Evolutionary conservation across 2,797 vertebrate genomes (phyloP).

Genomic region (Loriculus beryllinus): DNA sequence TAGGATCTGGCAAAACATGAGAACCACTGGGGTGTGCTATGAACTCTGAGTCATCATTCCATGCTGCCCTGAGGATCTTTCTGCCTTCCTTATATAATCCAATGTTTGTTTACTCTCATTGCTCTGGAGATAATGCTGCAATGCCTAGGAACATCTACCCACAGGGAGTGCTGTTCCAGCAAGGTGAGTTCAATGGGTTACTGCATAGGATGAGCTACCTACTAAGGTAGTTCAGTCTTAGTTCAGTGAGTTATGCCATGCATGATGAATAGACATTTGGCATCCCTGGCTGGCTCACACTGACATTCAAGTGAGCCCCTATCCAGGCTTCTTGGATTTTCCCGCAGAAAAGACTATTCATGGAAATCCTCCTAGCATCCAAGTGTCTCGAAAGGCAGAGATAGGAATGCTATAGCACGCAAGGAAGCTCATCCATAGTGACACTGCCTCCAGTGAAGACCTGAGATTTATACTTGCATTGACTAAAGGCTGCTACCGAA

Average conservation of each 20-base stretch:
- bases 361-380: background rate
- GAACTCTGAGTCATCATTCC: constrained; percentile 40
- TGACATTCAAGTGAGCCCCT: background rate
- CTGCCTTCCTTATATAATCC: constrained; percentile 51
- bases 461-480: background rate
- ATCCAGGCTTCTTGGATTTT: background rate
- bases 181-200: constrained; percentile 36
- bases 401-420: background rate
- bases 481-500: background rate
- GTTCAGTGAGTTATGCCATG: constrained; percentile 39
- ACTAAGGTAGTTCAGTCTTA: constrained; percentile 23
- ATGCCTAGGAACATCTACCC: background rate
- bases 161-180: constrained; percentile 18
- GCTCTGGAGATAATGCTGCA: constrained; percentile 43
- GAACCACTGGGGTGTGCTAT: background rate
- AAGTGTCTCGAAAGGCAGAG: background rate
- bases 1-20: background rate
- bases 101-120: constrained; percentile 48
- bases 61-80: constrained; percentile 27
- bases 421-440: background rate
- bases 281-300: background rate
- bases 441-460: background rate
- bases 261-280: background rate
- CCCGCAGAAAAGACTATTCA: background rate
- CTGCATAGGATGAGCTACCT: background rate